These are phyloP conservation scores for Ammodytes marinus DNA, from an alignment of 2,113 vertebrate genomes.

Conservation along the genomic window DNA sequence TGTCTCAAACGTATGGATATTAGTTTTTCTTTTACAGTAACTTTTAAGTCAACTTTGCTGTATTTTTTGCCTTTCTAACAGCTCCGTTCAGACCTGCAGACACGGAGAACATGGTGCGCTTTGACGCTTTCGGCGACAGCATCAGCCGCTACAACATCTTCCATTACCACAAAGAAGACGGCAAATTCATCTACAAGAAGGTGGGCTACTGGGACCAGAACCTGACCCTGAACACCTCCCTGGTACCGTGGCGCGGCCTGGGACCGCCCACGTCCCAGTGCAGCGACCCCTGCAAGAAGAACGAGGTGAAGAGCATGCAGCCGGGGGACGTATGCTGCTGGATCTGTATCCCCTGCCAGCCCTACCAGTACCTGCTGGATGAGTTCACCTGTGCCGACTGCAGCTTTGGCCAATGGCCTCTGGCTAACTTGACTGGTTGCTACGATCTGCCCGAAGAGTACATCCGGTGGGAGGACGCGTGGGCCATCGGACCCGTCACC, in stretches of 20 bases:
- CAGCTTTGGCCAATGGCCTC: constrained; percentile 94
- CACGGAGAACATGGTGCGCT: constrained; percentile 89
- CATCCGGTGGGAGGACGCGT: constrained; percentile 95
- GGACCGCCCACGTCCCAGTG: constrained; percentile 93
- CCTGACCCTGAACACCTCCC: constrained; percentile 90
- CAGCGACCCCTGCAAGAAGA: constrained; percentile 96
- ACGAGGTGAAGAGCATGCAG: constrained; percentile 98
- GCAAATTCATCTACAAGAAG: constrained; percentile 91
- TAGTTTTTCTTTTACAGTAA: background rate
- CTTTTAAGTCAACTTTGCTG: constrained; percentile 11
- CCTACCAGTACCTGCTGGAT: constrained; percentile 93
- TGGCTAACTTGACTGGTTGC: constrained; percentile 92
- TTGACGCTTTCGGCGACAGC: constrained; percentile 92
- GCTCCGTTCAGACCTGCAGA: constrained; percentile 94
- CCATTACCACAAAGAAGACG: constrained; percentile 89
- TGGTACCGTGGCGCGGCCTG: constrained; percentile 89
- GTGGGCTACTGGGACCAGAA: constrained; percentile 97
- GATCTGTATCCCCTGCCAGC: constrained; percentile 97
- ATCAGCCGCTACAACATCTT: constrained; percentile 99
- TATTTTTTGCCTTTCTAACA: constrained; percentile 69
- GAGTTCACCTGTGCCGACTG: constrained; percentile 97
- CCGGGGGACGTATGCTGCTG: constrained; percentile 99
- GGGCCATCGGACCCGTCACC: constrained; percentile 95
- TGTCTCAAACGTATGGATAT: background rate
- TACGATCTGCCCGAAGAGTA: constrained; percentile 96